Evolutionary conservation across 1,140 invertebrate species (phyloP).

Genomic region (Meloidogyne floridensis): DNA sequence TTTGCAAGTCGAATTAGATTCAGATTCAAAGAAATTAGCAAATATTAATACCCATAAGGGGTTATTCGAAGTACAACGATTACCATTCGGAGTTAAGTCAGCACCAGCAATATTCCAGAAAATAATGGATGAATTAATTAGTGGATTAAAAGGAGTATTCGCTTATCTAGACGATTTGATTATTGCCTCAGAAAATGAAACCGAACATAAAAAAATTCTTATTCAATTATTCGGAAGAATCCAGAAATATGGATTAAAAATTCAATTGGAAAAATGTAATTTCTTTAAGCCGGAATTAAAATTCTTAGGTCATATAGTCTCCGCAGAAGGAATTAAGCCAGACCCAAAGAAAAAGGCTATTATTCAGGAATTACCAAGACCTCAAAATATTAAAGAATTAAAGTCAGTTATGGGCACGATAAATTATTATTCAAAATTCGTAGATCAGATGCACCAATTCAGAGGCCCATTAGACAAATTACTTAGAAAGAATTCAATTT

Average conservation of each 20-base stretch:
- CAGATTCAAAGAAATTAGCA: constrained; percentile 36
- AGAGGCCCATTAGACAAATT: constrained; percentile 42
- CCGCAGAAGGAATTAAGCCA: neutral
- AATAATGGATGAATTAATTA: constrained; percentile 67
- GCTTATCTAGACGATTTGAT: constrained; percentile 44
- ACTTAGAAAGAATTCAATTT: constrained; percentile 47
- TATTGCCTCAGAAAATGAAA: constrained; percentile 9
- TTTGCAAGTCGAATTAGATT: constrained; percentile 41
- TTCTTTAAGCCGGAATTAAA: constrained; percentile 11
- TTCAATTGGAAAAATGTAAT: constrained; percentile 12
- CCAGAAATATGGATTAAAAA: constrained; percentile 22
- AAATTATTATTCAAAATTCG: constrained; percentile 47
- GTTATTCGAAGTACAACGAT: constrained; percentile 65
- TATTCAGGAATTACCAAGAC: neutral
- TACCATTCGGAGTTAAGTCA: constrained; percentile 68
- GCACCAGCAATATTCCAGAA: constrained; percentile 69
- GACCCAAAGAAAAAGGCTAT: constrained; percentile 5
- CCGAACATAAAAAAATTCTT: constrained; percentile 34
- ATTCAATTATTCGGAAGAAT: constrained; percentile 30
- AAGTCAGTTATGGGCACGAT: constrained; percentile 53
- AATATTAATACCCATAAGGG: constrained; percentile 46
- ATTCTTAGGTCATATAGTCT: constrained; percentile 6
- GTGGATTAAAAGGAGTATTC: constrained; percentile 30
- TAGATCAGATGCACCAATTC: constrained; percentile 34
- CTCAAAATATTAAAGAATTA: neutral